Conservation (phyloP, 2,113 vertebrate genomes). For the Ictalurus furcatus region DNA sequence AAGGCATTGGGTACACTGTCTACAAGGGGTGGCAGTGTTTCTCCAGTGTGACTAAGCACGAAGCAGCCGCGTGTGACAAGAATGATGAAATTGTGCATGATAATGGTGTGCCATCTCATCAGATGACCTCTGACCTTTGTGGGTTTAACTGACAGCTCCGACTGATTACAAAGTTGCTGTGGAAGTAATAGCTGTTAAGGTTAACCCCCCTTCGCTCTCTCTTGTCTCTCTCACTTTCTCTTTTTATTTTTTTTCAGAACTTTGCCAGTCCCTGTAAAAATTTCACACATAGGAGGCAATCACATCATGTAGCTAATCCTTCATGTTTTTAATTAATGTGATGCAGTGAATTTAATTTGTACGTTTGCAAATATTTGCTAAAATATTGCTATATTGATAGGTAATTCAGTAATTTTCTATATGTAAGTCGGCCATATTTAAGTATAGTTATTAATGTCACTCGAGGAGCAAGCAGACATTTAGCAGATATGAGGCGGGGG, state of each 20-base stretch:
- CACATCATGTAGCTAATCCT: not conserved
- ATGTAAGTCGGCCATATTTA: not conserved
- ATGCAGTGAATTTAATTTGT: slow-evolving; percentile 5
- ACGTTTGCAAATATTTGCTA: not conserved
- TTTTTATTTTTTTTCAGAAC: not conserved
- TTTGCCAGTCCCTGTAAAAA: not conserved
- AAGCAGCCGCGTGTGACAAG: not conserved
- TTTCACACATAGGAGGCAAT: not conserved
- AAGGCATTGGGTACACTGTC: not conserved
- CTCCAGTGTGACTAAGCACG: slow-evolving; percentile 17
- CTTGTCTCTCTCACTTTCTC: slow-evolving; percentile 26
- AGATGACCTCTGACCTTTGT: slow-evolving; percentile 31
- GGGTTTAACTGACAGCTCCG: slow-evolving; percentile 27
- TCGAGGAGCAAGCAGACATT: no score
- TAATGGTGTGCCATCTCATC: slow-evolving; percentile 22
- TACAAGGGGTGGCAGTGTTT: slow-evolving; percentile 18
- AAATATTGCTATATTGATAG: not conserved
- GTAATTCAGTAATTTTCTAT: not conserved
- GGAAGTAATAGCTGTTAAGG: slow-evolving; percentile 16
- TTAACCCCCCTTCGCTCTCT: not conserved
- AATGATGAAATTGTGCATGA: slow-evolving; percentile 11
- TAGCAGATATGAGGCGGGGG: no score
- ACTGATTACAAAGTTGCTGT: slow-evolving; percentile 8
- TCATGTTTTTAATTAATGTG: not conserved
- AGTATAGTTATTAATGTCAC: no score